Evolutionary conservation across 2,888 invertebrate species (phyloP).

Genomic region (Phortica okadai): DNA sequence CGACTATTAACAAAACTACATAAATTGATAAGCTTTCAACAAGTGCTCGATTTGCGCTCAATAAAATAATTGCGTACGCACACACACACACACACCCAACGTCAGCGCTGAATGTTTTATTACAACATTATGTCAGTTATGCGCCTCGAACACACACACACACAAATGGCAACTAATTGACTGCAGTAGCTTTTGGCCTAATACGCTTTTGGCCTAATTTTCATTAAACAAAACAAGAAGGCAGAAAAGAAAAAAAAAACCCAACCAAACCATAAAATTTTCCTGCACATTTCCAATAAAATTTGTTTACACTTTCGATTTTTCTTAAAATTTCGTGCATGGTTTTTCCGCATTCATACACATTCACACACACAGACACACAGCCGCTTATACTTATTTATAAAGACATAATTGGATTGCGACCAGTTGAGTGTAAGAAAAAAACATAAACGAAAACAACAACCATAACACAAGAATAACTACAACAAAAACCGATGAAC

Average conservation of each 20-base stretch:
- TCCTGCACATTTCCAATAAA: neutral
- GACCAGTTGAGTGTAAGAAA: neutral
- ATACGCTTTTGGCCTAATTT: slow-evolving; percentile 16
- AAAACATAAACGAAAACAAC: neutral
- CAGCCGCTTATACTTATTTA: slow-evolving; percentile 18
- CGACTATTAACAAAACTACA: too few relatives aligned
- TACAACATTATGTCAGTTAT: too few relatives aligned
- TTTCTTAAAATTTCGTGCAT: neutral
- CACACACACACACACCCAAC: too few relatives aligned
- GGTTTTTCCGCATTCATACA: neutral
- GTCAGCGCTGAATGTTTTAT: too few relatives aligned
- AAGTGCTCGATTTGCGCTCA: too few relatives aligned
- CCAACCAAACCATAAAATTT: neutral
- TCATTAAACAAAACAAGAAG: neutral
- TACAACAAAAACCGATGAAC: neutral
- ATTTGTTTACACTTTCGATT: slow-evolving; percentile 1
- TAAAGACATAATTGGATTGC: slow-evolving; percentile 30
- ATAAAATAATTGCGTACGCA: too few relatives aligned
- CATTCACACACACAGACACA: neutral
- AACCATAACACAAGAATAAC: neutral
- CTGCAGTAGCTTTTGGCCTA: neutral
- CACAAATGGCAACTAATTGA: neutral
- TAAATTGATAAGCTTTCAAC: too few relatives aligned
- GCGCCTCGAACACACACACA: too few relatives aligned
- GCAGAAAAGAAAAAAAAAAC: neutral